Base-by-base conservation (phyloP, 1,140 invertebrate species). In the Galendromus occidentalis region DNA sequence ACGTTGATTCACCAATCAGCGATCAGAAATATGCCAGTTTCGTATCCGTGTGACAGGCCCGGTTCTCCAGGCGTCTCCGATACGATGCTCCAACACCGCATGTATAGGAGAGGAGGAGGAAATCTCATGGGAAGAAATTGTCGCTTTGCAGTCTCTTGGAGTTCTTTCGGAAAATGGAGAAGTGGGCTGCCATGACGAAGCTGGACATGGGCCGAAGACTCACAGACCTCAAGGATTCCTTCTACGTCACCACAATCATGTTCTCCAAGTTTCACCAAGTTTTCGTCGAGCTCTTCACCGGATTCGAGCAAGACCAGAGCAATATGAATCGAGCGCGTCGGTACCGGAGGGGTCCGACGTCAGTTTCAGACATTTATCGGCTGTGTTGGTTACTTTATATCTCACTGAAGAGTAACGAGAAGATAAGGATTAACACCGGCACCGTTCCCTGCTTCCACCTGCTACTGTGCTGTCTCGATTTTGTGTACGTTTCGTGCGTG, bases 101-200 rank as follows among this genome's bases (percentile, higher is more conserved):
- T n/a, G n/a, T n/a, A n/a, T n/a, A n/a, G n/a, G n/a, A n/a, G n/a
- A n/a, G n/a, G n/a, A n/a, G n/a, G n/a, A n/a, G n/a, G n/a, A n/a
- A n/a, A n/a, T n/a, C n/a, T n/a, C n/a, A n/a, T n/a, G n/a, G n/a
- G n/a, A n/a, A n/a, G n/a, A 42, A 44, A 47, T 44, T 29, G 47
- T 51, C 64, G 66, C 67, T 68, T 79, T 80, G 68, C 75, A 91
- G 87, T 71, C 79, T 97, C 44, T 86, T 90, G 67, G 86, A 96
- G 69, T 98, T 98, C 78, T 95, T 97, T 74, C 84, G 83, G 51
- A 97, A 96, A 78, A 93, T 92, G 71, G 88, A 90, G 74, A 87
- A 86, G 72, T 98, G 94, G 94, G 84, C 86, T 47, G 88, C 93
- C 70, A 95, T 98, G 91, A 84, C 88, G 0, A 85, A 85, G 69